Percentiles rank a stretch among this genome's conserved stretches.
Conservation (phyloP, 2,888 invertebrate species). For the Acrobasis repandana region DNA sequence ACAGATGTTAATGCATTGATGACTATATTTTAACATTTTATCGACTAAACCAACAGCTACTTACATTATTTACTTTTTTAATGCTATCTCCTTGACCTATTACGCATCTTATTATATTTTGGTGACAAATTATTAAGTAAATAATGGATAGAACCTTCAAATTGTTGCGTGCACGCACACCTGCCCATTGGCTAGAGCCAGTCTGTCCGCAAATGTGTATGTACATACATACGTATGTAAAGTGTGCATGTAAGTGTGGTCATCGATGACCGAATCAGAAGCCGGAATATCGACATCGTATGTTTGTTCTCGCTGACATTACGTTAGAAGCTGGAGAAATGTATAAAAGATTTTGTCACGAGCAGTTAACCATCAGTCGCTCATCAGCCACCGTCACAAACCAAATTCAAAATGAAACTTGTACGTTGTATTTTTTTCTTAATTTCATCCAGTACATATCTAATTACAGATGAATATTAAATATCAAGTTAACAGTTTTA, state of each 20-base stretch:
- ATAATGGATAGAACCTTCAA: slow-evolving; percentile 57
- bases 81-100: slow-evolving; percentile 23
- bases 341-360: slow-evolving; percentile 72
- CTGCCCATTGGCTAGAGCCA: slow-evolving; percentile 27
- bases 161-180: slow-evolving; percentile 38
- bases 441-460: not conserved
- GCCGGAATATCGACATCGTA: slow-evolving; percentile 64
- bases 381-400: slow-evolving; percentile 58
- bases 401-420: slow-evolving; percentile 70
- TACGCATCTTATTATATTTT: slow-evolving; percentile 38
- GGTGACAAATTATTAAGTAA: slow-evolving; percentile 58
- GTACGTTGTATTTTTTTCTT: slow-evolving; percentile 49
- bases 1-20: not conserved
- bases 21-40: not conserved
- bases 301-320: slow-evolving; percentile 67
- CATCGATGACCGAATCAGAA: slow-evolving; percentile 62
- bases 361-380: slow-evolving; percentile 64
- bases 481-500: not conserved
- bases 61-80: slow-evolving; percentile 10
- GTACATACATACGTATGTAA: slow-evolving; percentile 37
- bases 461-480: not conserved
- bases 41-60: not conserved
- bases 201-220: slow-evolving; percentile 24
- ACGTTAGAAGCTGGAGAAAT: slow-evolving; percentile 67
- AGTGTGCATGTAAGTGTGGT: slow-evolving; percentile 40